Conservation (phyloP, 2,888 invertebrate species). For the Byasa hedistus region DNA sequence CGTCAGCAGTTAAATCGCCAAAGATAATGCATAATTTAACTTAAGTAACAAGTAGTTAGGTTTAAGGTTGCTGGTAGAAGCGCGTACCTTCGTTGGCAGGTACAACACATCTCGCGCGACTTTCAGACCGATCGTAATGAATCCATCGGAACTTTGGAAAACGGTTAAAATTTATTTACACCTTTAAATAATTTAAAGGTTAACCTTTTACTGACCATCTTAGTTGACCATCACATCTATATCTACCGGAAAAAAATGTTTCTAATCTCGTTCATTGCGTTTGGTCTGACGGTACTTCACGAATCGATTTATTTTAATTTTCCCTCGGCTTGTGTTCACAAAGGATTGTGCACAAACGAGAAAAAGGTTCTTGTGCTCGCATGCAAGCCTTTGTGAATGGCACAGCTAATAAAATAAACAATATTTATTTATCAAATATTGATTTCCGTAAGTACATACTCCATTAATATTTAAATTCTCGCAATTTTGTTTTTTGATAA, state of each 20-base stretch:
- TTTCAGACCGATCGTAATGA: constrained; percentile 7
- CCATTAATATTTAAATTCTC: no score
- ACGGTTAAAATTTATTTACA: constrained; percentile 10
- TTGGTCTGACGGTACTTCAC: neutral
- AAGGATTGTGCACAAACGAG: neutral
- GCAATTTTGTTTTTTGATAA: constrained; percentile 14
- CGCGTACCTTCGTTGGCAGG: constrained; percentile 31
- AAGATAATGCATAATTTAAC: constrained; percentile 77
- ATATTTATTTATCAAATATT: neutral
- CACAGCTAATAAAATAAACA: constrained; percentile 9
- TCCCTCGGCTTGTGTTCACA: neutral
- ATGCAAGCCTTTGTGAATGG: constrained; percentile 6
- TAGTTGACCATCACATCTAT: no score
- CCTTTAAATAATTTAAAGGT: neutral
- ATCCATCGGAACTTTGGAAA: constrained; percentile 2
- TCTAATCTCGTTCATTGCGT: neutral
- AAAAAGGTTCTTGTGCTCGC: no score
- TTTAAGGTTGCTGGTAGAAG: constrained; percentile 43
- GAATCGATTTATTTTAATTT: no score
- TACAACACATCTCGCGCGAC: constrained; percentile 32
- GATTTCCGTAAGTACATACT: neutral
- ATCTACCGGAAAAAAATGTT: no score
- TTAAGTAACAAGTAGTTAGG: constrained; percentile 54
- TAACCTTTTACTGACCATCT: neutral
- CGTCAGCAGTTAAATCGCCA: constrained; percentile 77